A percentile compares a stretch with the other conserved stretches of the same genome.
Conservation (phyloP, 2,797 vertebrate genomes). For the Macrochelys suwanniensis region DNA sequence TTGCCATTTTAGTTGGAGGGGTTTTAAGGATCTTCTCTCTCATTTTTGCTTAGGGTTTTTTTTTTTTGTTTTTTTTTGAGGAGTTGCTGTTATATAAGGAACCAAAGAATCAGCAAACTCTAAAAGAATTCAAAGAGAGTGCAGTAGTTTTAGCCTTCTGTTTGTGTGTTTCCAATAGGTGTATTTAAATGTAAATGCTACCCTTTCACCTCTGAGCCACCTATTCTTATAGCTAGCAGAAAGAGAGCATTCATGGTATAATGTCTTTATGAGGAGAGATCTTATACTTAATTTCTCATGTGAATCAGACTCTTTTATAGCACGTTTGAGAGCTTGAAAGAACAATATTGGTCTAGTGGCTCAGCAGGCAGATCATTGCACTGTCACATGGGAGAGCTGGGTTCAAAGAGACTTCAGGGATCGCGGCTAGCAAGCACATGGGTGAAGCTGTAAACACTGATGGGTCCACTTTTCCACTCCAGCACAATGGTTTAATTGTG, state of each 20-base stretch:
- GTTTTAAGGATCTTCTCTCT: conserved; percentile 1
- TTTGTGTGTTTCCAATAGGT: conserved; percentile 78
- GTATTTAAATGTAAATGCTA: conserved; percentile 83
- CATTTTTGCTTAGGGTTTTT: conserved; percentile 25
- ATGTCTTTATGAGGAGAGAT: conserved; percentile 78
- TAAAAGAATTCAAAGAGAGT: conserved; percentile 66
- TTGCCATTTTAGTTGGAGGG: conserved; percentile 46
- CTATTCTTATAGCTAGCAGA: conserved; percentile 78
- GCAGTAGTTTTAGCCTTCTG: conserved; percentile 75
- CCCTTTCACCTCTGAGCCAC: conserved; percentile 80
- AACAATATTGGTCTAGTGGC: conserved; percentile 72
- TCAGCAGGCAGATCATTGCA: conserved; percentile 62
- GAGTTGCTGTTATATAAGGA: conserved; percentile 27
- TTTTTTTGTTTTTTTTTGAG: not conserved
- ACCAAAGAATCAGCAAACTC: conserved; percentile 35
- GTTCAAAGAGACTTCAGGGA: conserved; percentile 55
- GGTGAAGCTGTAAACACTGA: not conserved
- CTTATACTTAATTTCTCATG: conserved; percentile 80
- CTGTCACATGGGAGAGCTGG: conserved; percentile 52
- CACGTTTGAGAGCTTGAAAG: conserved; percentile 70
- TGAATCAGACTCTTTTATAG: conserved; percentile 73
- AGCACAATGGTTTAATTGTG: conserved; percentile 33
- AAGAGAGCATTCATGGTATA: conserved; percentile 81
- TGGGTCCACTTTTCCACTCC: conserved; percentile 9
- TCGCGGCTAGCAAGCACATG: conserved; percentile 12